phyloP scores from a whole-genome alignment of 2,113 vertebrate genomes.

The Vulpes vulpes region DNA sequence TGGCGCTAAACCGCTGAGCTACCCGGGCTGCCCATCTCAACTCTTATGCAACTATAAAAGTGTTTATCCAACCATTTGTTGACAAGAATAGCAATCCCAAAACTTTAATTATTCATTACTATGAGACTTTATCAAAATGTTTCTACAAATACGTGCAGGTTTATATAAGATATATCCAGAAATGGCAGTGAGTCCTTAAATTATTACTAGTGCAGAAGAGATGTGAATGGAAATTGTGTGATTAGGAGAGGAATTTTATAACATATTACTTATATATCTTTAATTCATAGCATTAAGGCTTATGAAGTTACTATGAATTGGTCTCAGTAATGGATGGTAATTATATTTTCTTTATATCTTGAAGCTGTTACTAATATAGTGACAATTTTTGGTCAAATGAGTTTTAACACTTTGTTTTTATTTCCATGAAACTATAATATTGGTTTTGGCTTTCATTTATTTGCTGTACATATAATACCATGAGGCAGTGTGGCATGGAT shows the following conservation, averaged over 20 bases:
- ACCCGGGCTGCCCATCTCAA: no score
- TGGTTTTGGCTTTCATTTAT: neutral
- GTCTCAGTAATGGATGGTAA: neutral
- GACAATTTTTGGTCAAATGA: neutral
- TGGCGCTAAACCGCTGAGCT: no score
- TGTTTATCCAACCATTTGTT: neutral
- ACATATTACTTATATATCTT: neutral
- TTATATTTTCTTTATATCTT: neutral
- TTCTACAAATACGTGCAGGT: conserved; percentile 20
- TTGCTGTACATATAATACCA: neutral
- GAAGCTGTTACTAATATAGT: neutral
- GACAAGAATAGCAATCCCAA: neutral
- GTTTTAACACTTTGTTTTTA: neutral
- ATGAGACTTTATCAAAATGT: neutral
- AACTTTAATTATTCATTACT: neutral
- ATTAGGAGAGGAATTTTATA: conserved; percentile 26
- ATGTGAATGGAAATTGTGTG: neutral
- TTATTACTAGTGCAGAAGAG: neutral
- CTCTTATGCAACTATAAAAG: neutral
- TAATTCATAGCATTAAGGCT: neutral
- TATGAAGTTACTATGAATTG: neutral
- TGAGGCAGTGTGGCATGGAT: neutral
- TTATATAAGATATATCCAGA: neutral
- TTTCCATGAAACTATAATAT: neutral
- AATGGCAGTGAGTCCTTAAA: neutral